Percentiles rank a stretch among this genome's conserved stretches.
Conservation (phyloP, 2,113 vertebrate genomes). For the Eidolon helvum region DNA sequence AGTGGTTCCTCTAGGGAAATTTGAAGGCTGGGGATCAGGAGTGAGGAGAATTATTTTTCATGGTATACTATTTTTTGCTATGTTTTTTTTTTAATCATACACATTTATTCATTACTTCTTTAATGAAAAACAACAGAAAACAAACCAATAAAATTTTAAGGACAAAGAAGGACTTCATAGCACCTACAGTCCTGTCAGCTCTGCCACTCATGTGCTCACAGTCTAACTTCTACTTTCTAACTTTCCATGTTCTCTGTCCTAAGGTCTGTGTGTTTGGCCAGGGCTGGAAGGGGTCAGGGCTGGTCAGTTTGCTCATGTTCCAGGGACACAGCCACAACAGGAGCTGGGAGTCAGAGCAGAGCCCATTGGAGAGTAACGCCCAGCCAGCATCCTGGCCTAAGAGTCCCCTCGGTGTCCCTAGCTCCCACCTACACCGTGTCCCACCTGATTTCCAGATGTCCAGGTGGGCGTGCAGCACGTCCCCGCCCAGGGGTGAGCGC, state of each 20-base stretch:
- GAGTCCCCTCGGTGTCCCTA: rapidly evolving
- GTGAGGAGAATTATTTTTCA: neutral
- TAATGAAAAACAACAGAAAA: neutral
- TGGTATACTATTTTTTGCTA: neutral
- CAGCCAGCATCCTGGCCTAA: neutral
- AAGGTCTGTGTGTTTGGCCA: neutral
- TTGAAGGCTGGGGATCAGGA: neutral
- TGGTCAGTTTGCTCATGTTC: neutral
- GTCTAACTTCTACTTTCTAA: neutral
- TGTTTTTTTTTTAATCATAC: neutral
- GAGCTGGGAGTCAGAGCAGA: neutral
- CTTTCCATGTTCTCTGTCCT: neutral
- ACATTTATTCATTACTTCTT: neutral
- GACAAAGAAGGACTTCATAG: neutral
- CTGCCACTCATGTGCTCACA: rapidly evolving
- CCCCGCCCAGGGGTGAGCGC: conserved; percentile 91
- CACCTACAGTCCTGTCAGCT: rapidly evolving
- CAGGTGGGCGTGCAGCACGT: conserved; percentile 95
- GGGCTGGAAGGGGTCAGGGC: rapidly evolving
- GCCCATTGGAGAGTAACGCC: rapidly evolving
- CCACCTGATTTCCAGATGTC: conserved; percentile 99
- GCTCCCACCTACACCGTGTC: rapidly evolving
- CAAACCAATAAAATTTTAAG: neutral
- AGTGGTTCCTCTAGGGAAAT: rapidly evolving
- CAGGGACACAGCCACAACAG: rapidly evolving